phyloP scores from a whole-genome alignment of 2,797 vertebrate species.

The Emydoidea blandingii region DNA sequence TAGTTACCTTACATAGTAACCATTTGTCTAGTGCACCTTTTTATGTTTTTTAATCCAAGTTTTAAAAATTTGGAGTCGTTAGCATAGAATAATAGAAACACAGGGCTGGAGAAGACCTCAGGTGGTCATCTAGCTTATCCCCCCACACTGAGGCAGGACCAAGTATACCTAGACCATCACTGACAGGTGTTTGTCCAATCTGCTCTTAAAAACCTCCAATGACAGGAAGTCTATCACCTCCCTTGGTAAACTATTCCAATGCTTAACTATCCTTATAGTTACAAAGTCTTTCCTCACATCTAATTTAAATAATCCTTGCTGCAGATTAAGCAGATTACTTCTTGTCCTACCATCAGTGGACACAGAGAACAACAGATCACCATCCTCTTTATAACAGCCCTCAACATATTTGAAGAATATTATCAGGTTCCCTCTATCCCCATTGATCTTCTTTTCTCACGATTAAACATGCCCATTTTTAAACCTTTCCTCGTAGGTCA shows the following conservation, averaged over 20 bases:
- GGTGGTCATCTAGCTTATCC: background rate
- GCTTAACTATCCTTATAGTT: background rate
- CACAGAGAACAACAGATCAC: background rate
- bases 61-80: background rate
- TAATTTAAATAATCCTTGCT: background rate
- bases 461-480: background rate
- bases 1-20: background rate
- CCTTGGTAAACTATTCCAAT: background rate
- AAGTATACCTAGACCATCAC: background rate
- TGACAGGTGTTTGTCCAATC: background rate
- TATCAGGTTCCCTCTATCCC: background rate
- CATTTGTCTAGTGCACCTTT: accelerated
- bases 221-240: background rate
- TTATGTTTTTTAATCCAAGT: background rate
- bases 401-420: background rate
- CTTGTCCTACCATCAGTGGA: background rate
- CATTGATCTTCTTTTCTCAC: background rate
- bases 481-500: background rate
- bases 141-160: background rate
- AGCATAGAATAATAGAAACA: background rate
- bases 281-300: background rate
- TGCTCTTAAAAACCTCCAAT: background rate
- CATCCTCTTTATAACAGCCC: background rate
- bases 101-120: background rate
- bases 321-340: background rate